phyloP scores from a whole-genome alignment of 1,140 invertebrate species.

The Mycetomoellerius zeteki region DNA sequence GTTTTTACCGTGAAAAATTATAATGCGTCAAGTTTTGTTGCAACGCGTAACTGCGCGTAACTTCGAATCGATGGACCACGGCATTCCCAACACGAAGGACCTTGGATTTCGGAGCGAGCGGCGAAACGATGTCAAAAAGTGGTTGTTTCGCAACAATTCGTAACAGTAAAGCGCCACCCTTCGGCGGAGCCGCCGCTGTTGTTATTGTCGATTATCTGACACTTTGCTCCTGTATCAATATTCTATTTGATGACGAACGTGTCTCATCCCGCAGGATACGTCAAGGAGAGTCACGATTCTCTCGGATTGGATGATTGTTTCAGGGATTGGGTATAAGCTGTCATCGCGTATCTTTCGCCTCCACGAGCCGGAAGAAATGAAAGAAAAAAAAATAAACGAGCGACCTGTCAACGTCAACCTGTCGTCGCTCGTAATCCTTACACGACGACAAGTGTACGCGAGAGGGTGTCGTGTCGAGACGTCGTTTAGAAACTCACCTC shows the following conservation, averaged over 20 bases:
- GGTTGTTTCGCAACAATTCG: slow-evolving; percentile 46
- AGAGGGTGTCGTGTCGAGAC: not conserved
- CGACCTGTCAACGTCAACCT: not conserved
- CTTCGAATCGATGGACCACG: not conserved
- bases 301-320: not conserved
- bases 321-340: not conserved
- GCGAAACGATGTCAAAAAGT: not conserved
- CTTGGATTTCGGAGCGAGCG: not conserved
- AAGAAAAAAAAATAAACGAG: not conserved
- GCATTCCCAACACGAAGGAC: too few relatives aligned
- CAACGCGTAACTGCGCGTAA: not conserved
- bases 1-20: not conserved
- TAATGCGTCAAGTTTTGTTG: not conserved
- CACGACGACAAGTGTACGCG: not conserved
- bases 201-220: not conserved
- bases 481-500: slow-evolving; percentile 86
- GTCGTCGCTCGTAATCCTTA: not conserved
- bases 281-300: not conserved
- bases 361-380: not conserved
- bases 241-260: not conserved
- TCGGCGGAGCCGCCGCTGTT: not conserved
- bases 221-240: not conserved
- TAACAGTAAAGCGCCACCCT: slow-evolving; percentile 26
- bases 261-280: not conserved
- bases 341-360: not conserved